These are phyloP conservation scores for Leptinotarsa juncta DNA, from an alignment of 2,888 invertebrate species.

Conservation along the genomic window DNA sequence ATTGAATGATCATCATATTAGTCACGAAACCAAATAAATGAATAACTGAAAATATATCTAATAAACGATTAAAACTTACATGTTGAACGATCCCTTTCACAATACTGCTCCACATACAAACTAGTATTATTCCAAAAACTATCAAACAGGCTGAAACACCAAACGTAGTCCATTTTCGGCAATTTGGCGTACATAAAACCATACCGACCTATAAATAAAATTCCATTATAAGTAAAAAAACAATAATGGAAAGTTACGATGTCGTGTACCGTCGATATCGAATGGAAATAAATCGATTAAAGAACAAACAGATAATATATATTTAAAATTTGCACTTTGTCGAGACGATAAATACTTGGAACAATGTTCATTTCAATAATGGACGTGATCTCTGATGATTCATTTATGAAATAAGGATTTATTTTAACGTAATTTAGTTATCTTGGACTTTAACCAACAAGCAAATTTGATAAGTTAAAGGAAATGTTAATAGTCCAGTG, in stretches of 20 bases:
- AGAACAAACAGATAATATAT: neutral
- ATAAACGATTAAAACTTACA: constrained; percentile 8
- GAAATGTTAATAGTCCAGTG: neutral
- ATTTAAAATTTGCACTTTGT: neutral
- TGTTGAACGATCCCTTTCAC: constrained; percentile 18
- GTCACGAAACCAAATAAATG: too few relatives aligned
- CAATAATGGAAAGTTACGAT: neutral
- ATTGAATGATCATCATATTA: too few relatives aligned
- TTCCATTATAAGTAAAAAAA: neutral
- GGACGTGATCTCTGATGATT: neutral
- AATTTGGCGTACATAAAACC: constrained; percentile 47
- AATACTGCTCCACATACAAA: constrained; percentile 7
- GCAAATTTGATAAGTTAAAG: neutral
- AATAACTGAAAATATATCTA: constrained; percentile 5
- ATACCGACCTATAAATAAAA: constrained; percentile 12
- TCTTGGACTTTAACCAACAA: constrained; percentile 10
- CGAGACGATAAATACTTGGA: neutral
- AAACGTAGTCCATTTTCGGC: constrained; percentile 54
- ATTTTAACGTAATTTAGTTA: constrained; percentile 1
- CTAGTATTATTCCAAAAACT: constrained; percentile 47
- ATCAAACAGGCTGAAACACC: constrained; percentile 45
- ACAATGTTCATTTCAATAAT: neutral
- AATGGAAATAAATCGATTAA: neutral
- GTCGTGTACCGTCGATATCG: neutral
- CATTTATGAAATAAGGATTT: neutral